Evolutionary conservation across 2,113 vertebrate genomes (phyloP), one percentile per base, ranked within the genome.

Genomic region (Grus americana): DNA sequence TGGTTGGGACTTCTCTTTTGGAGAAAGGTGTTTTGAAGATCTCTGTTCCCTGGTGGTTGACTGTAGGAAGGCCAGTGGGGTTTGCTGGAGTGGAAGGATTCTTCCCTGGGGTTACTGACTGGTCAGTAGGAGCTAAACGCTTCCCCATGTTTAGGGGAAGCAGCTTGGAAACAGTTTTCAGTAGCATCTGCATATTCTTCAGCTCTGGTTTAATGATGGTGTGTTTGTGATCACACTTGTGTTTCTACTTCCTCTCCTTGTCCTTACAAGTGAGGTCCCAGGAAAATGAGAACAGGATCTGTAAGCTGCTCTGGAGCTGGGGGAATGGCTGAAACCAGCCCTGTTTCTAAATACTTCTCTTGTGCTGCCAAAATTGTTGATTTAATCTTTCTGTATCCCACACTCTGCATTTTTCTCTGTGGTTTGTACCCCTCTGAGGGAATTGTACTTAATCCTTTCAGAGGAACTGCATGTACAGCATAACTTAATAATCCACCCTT

Each of bases 1-100:
- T 0, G 0, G 2, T 0, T 80, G 58, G 11, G 36, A 23, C 24
- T 88, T 54, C 5, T n/a, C 22, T 59, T 47, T 16, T 12, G 21
- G 71, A 47, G 30, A 68, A 84, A 23, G 27, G 42, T 32, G 8
- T 58, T 55, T 49, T 40, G 38, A 68, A 59, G 75, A 9, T 58
- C 71, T 71, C 58, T 2, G 1, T 65, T 74, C 30, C 36, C 81
- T 57, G 20, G 20, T 34, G 44, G 11, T 6, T 70, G 42, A 10
- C 76, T 54, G 17, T 9, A 38, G 71, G 62, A 63, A 62, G 61
- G 44, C 30, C 85, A 73, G 49, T 5, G 4, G 49, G 24, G 17
- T 67, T 80, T 91, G 62, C 67, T 75, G 72, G 15, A 34, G 3
- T 4, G 20, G 75, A 44, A 52, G 49, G 2, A 23, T 17, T 81